phyloP scores from a whole-genome alignment of 2,888 invertebrate species.

The Acrocyrtus sp. region DNA sequence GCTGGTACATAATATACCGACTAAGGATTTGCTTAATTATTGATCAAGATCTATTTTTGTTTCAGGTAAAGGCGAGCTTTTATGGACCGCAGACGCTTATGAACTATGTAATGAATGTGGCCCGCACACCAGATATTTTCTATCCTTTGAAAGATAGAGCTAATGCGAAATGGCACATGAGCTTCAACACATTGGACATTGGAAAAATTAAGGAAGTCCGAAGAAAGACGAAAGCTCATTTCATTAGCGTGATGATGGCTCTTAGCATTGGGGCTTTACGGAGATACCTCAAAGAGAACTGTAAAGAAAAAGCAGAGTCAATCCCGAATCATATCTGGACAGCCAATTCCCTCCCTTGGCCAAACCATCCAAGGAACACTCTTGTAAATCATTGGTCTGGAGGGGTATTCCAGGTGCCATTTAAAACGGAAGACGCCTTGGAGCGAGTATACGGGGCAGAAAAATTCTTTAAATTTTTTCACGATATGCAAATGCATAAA shows the following conservation, averaged over 20 bases:
- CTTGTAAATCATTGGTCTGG: constrained; percentile 57
- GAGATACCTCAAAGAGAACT: constrained; percentile 36
- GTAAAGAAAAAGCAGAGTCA: not conserved
- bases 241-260: constrained; percentile 54
- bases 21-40: too few species aligned
- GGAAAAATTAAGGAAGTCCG: constrained; percentile 41
- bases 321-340: constrained; percentile 51
- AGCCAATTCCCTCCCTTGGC: constrained; percentile 55
- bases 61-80: constrained; percentile 47
- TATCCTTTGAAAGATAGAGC: constrained; percentile 38
- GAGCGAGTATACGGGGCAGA: constrained; percentile 49
- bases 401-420: constrained; percentile 53
- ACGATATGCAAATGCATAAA: constrained; percentile 53
- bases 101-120: constrained; percentile 44
- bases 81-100: constrained; percentile 43
- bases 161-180: constrained; percentile 48
- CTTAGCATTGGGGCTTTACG: constrained; percentile 49
- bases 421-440: constrained; percentile 39
- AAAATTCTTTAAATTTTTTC: constrained; percentile 52
- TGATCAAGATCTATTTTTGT: constrained; percentile 10
- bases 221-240: constrained; percentile 51
- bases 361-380: constrained; percentile 43
- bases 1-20: too few species aligned
- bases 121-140: constrained; percentile 47
- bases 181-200: constrained; percentile 43